phyloP scores from a whole-genome alignment of 2,797 vertebrate genomes.

The Silurus lanzhouensis region DNA sequence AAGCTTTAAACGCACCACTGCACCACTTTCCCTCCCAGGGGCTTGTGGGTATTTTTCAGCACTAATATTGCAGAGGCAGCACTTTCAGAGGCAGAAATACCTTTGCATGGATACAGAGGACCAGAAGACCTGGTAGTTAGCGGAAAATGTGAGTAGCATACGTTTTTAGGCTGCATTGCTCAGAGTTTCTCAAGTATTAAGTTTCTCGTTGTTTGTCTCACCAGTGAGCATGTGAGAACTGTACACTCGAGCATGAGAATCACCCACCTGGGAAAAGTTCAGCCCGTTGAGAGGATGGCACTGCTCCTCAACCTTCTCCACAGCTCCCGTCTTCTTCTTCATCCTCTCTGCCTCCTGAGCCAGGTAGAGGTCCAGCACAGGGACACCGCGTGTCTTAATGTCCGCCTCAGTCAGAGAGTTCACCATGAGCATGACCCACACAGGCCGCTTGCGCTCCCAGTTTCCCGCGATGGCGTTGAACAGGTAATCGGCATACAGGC shows the following conservation, averaged over 20 bases:
- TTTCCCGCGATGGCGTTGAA: constrained; percentile 90
- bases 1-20: constrained; percentile 17
- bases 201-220: neutral
- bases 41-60: neutral
- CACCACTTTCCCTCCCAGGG: neutral
- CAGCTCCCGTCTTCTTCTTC: constrained; percentile 84
- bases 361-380: constrained; percentile 86
- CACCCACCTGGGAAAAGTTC: constrained; percentile 88
- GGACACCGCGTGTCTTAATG: constrained; percentile 83
- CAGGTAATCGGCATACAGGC: constrained; percentile 87
- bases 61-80: neutral
- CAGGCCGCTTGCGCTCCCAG: constrained; percentile 87
- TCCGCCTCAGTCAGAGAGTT: constrained; percentile 87
- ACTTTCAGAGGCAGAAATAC: neutral
- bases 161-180: neutral
- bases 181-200: neutral
- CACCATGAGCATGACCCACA: constrained; percentile 94
- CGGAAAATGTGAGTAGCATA: neutral
- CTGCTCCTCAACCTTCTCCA: constrained; percentile 91
- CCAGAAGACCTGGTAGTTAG: neutral
- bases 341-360: constrained; percentile 88
- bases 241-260: neutral
- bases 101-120: neutral
- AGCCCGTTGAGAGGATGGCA: constrained; percentile 88
- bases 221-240: neutral